Evolutionary conservation across 2,113 vertebrate species (phyloP).

Genomic region (Brachyhypopomus occidentalis): DNA sequence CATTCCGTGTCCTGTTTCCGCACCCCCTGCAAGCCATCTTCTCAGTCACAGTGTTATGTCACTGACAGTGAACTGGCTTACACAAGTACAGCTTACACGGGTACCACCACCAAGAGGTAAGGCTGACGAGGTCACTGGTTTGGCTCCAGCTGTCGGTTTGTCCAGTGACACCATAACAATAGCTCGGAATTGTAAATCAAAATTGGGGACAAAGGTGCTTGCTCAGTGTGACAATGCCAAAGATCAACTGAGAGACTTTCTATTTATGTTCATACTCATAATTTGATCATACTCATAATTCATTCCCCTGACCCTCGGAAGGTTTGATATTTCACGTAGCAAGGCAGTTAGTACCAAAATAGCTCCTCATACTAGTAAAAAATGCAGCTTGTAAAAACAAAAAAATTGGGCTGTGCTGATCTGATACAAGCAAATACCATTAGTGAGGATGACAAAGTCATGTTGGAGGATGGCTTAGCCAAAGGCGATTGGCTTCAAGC

Average conservation of each 20-base stretch:
- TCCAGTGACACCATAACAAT: too few species aligned
- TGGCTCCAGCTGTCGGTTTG: not conserved
- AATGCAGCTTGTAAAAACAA: not conserved
- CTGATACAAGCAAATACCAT: constrained; percentile 45
- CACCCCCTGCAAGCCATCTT: not conserved
- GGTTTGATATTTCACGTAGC: not conserved
- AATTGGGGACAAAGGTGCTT: too few species aligned
- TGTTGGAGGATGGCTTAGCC: constrained; percentile 41
- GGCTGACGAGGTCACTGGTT: not conserved
- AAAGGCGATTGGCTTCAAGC: constrained; percentile 30
- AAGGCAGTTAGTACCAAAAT: constrained; percentile 42
- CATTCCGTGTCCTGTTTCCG: constrained; percentile 29
- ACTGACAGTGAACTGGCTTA: not conserved
- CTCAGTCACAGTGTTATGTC: not conserved
- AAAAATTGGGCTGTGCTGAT: not conserved
- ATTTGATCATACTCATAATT: not conserved
- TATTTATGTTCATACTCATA: too few species aligned
- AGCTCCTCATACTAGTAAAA: constrained; percentile 16
- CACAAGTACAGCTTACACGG: not conserved
- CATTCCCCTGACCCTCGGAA: not conserved
- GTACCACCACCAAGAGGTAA: too few species aligned
- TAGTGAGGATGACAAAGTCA: constrained; percentile 43
- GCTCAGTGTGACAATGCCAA: too few species aligned
- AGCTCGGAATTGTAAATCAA: too few species aligned
- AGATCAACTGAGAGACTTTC: too few species aligned